Evolutionary conservation across 2,797 vertebrate genomes (phyloP).

Genomic region (Linurgus olivaceus): DNA sequence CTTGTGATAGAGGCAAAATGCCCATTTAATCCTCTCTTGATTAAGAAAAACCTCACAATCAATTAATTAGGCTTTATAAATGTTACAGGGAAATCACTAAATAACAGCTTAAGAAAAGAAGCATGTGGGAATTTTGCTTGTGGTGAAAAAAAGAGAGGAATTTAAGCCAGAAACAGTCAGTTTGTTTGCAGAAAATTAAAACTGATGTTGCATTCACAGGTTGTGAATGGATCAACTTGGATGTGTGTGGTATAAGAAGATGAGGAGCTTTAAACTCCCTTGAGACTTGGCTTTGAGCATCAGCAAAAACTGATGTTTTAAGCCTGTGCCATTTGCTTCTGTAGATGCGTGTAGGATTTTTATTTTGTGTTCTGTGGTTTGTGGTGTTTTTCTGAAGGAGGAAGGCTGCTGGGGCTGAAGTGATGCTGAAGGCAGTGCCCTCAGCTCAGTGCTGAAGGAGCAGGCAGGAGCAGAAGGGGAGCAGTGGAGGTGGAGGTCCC

Average conservation of each 20-base stretch:
- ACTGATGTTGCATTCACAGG: neutral
- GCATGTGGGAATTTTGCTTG: neutral
- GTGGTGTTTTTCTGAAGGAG: neutral
- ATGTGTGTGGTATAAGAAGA: neutral
- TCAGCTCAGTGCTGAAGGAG: neutral
- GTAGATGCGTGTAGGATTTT: neutral
- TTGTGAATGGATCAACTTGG: neutral
- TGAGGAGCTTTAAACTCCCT: neutral
- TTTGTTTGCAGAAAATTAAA: conserved; percentile 4
- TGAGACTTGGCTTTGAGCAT: neutral
- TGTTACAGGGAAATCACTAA: neutral
- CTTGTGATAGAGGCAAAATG: neutral
- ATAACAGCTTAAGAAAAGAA: neutral
- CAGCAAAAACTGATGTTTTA: neutral
- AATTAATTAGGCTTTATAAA: neutral
- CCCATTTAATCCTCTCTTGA: neutral
- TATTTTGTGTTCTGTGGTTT: neutral
- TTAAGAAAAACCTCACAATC: neutral
- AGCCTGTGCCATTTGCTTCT: neutral
- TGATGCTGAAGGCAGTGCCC: neutral
- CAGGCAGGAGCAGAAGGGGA: neutral
- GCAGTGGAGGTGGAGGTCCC: fast-evolving
- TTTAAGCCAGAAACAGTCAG: neutral
- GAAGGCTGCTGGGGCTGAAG: neutral
- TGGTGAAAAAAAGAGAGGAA: neutral